Conservation (phyloP, 1,140 invertebrate species). For the Papilio polytes region DNA sequence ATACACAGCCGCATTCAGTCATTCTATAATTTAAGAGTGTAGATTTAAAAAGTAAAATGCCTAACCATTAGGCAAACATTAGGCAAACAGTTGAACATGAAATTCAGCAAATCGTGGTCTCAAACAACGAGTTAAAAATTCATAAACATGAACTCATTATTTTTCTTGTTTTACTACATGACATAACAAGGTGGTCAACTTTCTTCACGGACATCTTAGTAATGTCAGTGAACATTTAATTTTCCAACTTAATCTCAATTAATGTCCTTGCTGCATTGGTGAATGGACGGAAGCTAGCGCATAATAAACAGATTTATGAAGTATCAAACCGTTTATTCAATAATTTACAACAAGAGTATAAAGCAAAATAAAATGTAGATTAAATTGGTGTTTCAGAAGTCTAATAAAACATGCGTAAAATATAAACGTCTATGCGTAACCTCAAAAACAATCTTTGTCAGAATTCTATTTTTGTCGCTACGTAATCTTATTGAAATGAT, state of each 20-base stretch:
- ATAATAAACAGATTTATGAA: slow-evolving; percentile 5
- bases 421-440: not conserved
- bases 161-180: not conserved
- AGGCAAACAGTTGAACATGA: no score
- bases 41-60: not conserved
- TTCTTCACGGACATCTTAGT: slow-evolving; percentile 31
- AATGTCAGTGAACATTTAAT: slow-evolving; percentile 5
- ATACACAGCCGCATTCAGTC: no score
- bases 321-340: not conserved
- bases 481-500: slow-evolving; percentile 68
- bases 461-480: slow-evolving; percentile 66
- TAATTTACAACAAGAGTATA: not conserved
- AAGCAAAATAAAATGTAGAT: not conserved
- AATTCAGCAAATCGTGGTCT: not conserved
- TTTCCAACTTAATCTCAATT: slow-evolving; percentile 28
- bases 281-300: slow-evolving; percentile 29
- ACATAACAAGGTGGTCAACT: slow-evolving; percentile 34
- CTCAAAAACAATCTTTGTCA: slow-evolving; percentile 45
- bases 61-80: not conserved
- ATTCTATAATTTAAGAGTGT: not conserved
- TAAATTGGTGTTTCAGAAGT: not conserved
- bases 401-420: not conserved
- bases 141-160: not conserved
- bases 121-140: not conserved
- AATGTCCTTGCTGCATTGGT: slow-evolving; percentile 30